Base-by-base conservation (phyloP, 2,113 vertebrate genomes). In the Bombycilla garrulus region DNA sequence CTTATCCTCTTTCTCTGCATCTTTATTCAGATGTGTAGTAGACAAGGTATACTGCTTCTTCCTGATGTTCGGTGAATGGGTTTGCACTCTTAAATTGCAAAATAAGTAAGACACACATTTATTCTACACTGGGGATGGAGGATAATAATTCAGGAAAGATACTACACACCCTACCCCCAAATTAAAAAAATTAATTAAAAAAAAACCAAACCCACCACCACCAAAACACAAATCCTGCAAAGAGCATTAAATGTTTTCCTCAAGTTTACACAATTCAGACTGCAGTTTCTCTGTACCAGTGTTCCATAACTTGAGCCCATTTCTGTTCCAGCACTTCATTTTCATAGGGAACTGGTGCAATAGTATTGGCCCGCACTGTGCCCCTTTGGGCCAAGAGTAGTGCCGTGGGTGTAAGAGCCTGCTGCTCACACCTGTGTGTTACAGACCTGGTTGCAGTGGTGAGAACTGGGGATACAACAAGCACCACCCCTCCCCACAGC, bases 151-250 rank as follows among this genome's bases (percentile, higher is more conserved):
- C 44, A 64, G 29, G 38, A 42, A 86, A 42, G 50, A 79, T 9
- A 26, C 29, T 8, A 31, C 24, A 40, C 4, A 48, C 13, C 8
- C 28, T 36, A 24, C 2, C 12, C 13, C 6, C 5, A 8, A 23
- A 50, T 38, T 67, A 71, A 67, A 82, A 53, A 42, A 42, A 92
- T 1, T 9, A 42, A 25, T 18, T 3, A 33, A 36, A 35, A 16
- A 6, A 13, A 18, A 16, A 6, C 3, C 12, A 28, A n/a, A 26
- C 6, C 5, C 25, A 1, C 12, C 15, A 12, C 40, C 33, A 56
- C 26, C 22, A 50, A 62, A 61, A 18, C 33, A 53, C 17, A 62
- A 62, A 33, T 7, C 4, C 38, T 79, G 48, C 17, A 25, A 67
- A 72, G 38, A 44, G 3, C 18, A 33, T 26, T 82, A 54, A 40